These are phyloP conservation scores for human DNA, from an alignment of 2,113 vertebrate species.

Conservation along the genomic window DNA sequence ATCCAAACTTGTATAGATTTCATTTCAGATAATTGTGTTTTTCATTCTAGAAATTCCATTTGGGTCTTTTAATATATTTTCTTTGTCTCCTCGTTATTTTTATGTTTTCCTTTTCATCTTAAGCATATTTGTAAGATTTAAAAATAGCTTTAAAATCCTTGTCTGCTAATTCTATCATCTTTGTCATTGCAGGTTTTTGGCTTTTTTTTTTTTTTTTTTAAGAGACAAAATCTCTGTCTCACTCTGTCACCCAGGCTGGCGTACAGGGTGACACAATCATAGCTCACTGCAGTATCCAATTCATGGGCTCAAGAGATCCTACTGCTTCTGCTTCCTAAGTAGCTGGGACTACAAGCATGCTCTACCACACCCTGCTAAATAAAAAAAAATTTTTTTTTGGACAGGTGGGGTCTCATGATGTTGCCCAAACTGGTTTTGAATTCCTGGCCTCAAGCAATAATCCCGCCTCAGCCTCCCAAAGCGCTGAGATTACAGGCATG, in stretches of 20 bases:
- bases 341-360: neutral
- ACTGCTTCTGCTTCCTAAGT: neutral
- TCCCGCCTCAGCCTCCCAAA: neutral
- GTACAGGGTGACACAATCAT: neutral
- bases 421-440: neutral
- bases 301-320: neutral
- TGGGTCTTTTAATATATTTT: neutral
- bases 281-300: neutral
- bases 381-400: accelerated
- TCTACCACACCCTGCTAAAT: neutral
- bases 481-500: neutral
- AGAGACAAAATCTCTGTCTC: neutral
- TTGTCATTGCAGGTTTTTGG: neutral
- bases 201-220: neutral
- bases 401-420: neutral
- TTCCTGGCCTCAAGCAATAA: neutral
- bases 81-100: neutral
- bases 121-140: neutral
- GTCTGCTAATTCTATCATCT: neutral
- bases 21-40: neutral
- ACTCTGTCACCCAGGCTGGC: neutral
- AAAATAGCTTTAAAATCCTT: neutral
- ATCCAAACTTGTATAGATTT: neutral
- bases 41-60: neutral
- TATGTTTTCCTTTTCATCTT: neutral